phyloP scores from a whole-genome alignment of 2,888 invertebrate species.

The Lasioglossum oenotherae region DNA sequence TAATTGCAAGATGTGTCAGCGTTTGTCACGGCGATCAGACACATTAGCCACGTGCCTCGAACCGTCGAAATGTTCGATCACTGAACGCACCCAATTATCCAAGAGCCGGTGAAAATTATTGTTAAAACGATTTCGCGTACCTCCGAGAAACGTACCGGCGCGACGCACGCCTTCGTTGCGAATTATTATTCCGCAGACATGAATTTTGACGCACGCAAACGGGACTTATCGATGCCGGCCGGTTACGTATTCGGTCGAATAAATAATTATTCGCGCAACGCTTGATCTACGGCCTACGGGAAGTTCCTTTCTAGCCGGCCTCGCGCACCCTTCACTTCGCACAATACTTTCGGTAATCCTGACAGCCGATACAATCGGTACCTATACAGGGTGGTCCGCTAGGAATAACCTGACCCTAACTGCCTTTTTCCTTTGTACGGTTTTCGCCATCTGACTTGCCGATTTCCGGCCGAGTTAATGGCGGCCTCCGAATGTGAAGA shows the following conservation, averaged over 20 bases:
- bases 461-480: neutral
- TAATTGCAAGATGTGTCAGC: neutral
- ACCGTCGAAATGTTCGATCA: constrained; percentile 9
- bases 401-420: neutral
- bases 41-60: neutral
- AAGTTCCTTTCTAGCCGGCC: constrained; percentile 75
- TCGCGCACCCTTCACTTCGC: constrained; percentile 75
- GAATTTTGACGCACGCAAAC: constrained; percentile 36
- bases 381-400: neutral
- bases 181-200: constrained; percentile 34
- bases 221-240: constrained; percentile 32
- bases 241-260: constrained; percentile 67
- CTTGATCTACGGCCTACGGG: constrained; percentile 71
- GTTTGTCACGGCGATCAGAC: constrained; percentile 4
- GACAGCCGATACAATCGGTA: constrained; percentile 47
- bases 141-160: neutral
- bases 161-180: constrained; percentile 2
- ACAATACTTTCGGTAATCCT: constrained; percentile 65
- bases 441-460: neutral
- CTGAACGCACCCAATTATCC: constrained; percentile 4
- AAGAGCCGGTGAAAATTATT: neutral
- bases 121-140: neutral
- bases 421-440: neutral
- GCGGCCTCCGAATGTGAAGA: neutral
- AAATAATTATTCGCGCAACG: constrained; percentile 76